phyloP scores from a whole-genome alignment of 53 echinoderm and acorn worm genomes.

The Pentamera pediparva region DNA sequence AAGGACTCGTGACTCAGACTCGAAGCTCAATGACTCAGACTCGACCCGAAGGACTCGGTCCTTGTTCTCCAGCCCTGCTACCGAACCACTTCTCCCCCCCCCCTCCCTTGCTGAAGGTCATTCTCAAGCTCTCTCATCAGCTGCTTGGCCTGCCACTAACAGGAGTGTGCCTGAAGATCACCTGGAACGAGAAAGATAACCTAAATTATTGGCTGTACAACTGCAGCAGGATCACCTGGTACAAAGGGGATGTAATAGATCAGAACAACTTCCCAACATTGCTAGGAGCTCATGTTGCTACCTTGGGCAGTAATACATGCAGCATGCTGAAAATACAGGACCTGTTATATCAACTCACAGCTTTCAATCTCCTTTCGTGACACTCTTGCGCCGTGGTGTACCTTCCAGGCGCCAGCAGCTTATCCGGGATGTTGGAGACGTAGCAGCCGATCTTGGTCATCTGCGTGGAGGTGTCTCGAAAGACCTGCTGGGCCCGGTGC shows the following conservation, averaged over 20 bases:
- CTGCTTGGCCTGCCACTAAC: too few relatives aligned
- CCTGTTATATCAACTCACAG: not conserved
- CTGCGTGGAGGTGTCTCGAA: conserved; percentile 80
- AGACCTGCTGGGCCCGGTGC: conserved; percentile 73
- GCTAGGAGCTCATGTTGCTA: not conserved
- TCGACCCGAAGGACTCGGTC: too few relatives aligned
- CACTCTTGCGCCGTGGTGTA: conserved; percentile 85
- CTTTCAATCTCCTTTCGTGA: conserved; percentile 63
- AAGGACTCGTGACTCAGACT: too few relatives aligned
- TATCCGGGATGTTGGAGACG: conserved; percentile 91
- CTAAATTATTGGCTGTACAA: too few relatives aligned
- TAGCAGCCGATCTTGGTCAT: conserved; percentile 97
- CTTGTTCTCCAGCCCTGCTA: too few relatives aligned
- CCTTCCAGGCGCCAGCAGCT: conserved; percentile 76
- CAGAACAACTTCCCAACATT: not conserved
- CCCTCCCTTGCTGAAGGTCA: too few relatives aligned
- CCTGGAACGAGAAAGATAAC: too few relatives aligned
- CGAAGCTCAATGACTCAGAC: too few relatives aligned
- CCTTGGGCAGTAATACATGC: not conserved
- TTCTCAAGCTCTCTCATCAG: too few relatives aligned
- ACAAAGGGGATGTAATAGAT: not conserved
- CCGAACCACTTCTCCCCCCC: too few relatives aligned
- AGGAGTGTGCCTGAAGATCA: too few relatives aligned
- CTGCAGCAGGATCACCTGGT: too few relatives aligned
- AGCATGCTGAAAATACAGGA: not conserved